Evolutionary conservation across 2,797 vertebrate species (phyloP).

Genomic region (Ataeniobius toweri): DNA sequence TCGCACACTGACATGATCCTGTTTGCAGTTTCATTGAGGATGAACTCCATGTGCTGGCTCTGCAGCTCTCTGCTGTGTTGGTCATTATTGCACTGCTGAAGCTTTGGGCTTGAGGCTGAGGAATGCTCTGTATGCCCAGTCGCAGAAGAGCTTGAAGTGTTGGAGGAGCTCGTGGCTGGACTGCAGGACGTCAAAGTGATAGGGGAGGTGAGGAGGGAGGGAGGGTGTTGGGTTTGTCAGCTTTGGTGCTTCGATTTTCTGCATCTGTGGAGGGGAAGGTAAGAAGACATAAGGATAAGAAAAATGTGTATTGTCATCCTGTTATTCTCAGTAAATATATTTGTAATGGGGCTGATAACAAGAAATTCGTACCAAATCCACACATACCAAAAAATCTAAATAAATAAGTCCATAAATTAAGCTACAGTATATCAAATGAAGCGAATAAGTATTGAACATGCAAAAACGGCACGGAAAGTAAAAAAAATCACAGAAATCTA

Average conservation of each 20-base stretch:
- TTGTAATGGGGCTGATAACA: neutral
- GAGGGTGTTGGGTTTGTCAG: constrained; percentile 70
- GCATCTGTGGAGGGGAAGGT: constrained; percentile 68
- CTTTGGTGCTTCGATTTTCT: constrained; percentile 73
- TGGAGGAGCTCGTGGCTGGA: constrained; percentile 84
- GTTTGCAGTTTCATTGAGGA: constrained; percentile 53
- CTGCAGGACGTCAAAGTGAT: constrained; percentile 81
- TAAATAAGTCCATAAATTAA: neutral
- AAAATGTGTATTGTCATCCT: neutral
- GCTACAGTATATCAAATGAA: neutral
- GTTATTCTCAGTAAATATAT: neutral
- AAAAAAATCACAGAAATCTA: neutral
- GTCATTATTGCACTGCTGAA: constrained; percentile 63
- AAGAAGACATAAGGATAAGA: neutral
- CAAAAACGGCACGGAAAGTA: constrained; percentile 3
- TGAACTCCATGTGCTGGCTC: constrained; percentile 35
- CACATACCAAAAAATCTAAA: neutral
- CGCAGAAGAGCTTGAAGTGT: constrained; percentile 84
- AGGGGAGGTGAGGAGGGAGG: constrained; percentile 76
- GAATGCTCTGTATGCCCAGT: constrained; percentile 83
- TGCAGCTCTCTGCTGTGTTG: constrained; percentile 35
- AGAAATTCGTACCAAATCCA: neutral
- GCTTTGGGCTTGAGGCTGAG: constrained; percentile 80
- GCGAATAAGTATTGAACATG: neutral
- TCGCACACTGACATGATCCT: constrained; percentile 58